Conservation (phyloP, 1,140 invertebrate genomes). For the Idris sp. region DNA sequence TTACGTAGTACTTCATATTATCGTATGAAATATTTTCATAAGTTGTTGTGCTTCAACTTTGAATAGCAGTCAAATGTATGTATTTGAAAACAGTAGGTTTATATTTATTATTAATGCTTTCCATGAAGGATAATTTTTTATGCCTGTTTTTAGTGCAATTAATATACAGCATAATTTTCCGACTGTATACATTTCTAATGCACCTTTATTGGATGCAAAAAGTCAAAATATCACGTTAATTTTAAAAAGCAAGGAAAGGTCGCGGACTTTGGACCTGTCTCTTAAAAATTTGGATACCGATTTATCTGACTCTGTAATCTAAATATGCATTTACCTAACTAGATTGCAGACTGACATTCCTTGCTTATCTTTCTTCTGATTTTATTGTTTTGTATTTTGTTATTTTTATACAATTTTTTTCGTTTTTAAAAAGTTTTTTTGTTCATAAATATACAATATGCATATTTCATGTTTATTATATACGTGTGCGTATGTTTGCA, state of each 20-base stretch:
- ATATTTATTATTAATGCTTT: too few relatives aligned
- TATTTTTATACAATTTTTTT: constrained; percentile 16
- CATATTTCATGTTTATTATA: constrained; percentile 34
- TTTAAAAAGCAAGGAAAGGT: constrained; percentile 52
- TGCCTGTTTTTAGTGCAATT: neutral
- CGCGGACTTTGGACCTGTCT: constrained; percentile 61
- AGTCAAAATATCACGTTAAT: constrained; percentile 27
- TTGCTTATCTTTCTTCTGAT: constrained; percentile 26
- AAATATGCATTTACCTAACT: constrained; percentile 34
- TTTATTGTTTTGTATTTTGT: constrained; percentile 12
- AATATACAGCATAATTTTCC: too few relatives aligned
- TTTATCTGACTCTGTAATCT: constrained; percentile 58
- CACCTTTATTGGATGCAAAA: constrained; percentile 15
- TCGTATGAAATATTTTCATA: too few relatives aligned
- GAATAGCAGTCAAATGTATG: too few relatives aligned
- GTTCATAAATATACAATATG: constrained; percentile 34
- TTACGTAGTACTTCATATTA: too few relatives aligned
- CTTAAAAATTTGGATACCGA: constrained; percentile 65
- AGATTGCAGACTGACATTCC: constrained; percentile 28
- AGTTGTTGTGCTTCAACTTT: too few relatives aligned
- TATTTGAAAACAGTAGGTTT: too few relatives aligned
- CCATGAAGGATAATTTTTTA: too few relatives aligned
- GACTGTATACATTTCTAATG: constrained; percentile 5
- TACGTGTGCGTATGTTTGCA: constrained; percentile 20
- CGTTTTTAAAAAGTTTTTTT: constrained; percentile 15